Percentiles rank a stretch among this genome's conserved stretches.
phyloP scores from a whole-genome alignment of 30 jellyfish, hydroid and myxozoan genomes.

The Cassiopea xamachana region DNA sequence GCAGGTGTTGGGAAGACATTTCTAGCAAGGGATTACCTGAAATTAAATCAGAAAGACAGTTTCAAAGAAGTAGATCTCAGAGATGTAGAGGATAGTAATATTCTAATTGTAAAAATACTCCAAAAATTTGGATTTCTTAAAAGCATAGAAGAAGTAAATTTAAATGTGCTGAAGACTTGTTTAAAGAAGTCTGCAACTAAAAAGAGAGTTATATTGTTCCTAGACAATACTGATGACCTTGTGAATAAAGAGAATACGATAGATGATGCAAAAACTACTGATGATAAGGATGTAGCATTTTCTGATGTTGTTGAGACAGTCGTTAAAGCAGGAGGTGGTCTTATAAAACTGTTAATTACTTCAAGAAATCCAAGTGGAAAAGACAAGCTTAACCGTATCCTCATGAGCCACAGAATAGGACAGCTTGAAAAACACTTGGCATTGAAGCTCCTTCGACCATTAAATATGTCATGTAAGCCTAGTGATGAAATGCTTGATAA shows the following conservation, averaged over 20 bases:
- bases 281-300: neutral
- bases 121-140: constrained; percentile 26
- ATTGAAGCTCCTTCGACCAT: constrained; percentile 1
- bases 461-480: constrained; percentile 28
- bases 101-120: constrained; percentile 5
- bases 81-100: constrained; percentile 22
- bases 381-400: neutral
- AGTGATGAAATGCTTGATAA: constrained; percentile 8
- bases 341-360: constrained; percentile 22
- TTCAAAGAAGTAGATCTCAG: constrained; percentile 45
- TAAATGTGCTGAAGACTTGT: neutral
- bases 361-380: constrained; percentile 30
- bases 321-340: constrained; percentile 28
- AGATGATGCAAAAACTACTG: neutral
- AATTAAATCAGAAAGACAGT: neutral
- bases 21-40: constrained; percentile 43
- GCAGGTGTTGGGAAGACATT: constrained; percentile 55
- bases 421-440: constrained; percentile 44
- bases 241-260: neutral
- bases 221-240: constrained; percentile 53
- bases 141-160: constrained; percentile 4
- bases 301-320: constrained; percentile 25
- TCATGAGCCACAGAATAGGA: constrained; percentile 29
- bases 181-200: neutral
- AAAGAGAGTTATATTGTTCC: constrained; percentile 1